Evolutionary conservation across 1,140 invertebrate genomes (phyloP), one percentile per base, ranked within the genome.

Genomic region (Brachystomella parvula): DNA sequence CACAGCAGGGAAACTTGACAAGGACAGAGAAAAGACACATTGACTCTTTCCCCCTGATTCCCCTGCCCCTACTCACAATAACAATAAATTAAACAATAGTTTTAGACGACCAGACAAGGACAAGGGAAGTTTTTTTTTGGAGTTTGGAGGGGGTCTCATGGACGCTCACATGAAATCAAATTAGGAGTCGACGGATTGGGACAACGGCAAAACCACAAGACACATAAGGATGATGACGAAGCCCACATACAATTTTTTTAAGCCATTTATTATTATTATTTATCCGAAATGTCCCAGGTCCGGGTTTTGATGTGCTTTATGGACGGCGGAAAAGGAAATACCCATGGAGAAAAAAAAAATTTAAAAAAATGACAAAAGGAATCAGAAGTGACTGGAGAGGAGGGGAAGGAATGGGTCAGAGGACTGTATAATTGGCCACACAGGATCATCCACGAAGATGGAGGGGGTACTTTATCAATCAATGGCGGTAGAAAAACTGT

Each of bases 331-430:
- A 44, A 44, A 53, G 49, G 21, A 9, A 6, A 17, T 24, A 53
- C 24, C 12, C 49, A 12, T 12, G 24, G 49, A 24, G 24, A 53
- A 17, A 24, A 24, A 15, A 53, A 24, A 53, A 24, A 53, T 53
- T 53, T n/a, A n/a, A n/a, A 53, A 53, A 53, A 53, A 53, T 53
- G 49, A 53, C 49, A 53, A 53, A 15, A 24, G 49, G 49, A 26
- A 44, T 44, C 39, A 44, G n/a, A 9, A 44, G 39, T 9, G n/a
- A 44, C 39, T 44, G 39, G n/a, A n/a, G n/a, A 44, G n/a, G n/a
- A 44, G n/a, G n/a, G n/a, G 39, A 9, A 12, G 39, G 39, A 12
- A 12, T 44, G 49, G 15, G 6, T 9, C 12, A 24, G 49, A 53
- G 24, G 6, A 24, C 6, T 6, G 49, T 24, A 24, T 19, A 53